Base-by-base conservation (phyloP, 2,113 vertebrate species). In the Salvelinus alpinus region DNA sequence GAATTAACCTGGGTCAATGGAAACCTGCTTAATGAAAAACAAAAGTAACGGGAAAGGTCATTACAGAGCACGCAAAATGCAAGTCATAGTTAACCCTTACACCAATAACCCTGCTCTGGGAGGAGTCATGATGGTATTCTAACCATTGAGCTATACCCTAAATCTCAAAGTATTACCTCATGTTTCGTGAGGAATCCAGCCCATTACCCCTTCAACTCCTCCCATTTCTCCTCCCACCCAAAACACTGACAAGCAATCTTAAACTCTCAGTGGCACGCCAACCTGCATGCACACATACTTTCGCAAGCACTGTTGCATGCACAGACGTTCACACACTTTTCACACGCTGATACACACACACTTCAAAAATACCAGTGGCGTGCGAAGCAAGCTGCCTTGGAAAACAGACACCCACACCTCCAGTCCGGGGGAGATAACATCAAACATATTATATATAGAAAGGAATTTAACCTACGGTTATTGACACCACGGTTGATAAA, bases 301-400 rank as follows among this genome's bases (percentile, higher is more conserved):
- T 54, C 14, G 29, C 64, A 31, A 27, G 4, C 64, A 65, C 64
- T 2, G n/a, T 24, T 12, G 6, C 14, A 16, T 22, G 12, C 73
- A 73, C 73, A 27, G 57, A 62, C 44, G 64, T 38, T 68, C 80
- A 75, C 77, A 62, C 80, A 68, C 54, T 60, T 18, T 11, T 44
- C 38, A 44, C 73, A 75, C 13, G 2, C 18, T 38, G 31, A 72
- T 34, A 24, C 47, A 38, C 47, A 73, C 25, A n/a, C 67, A 60
- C 22, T 80, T 72, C 24, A 6, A 60, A 22, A 3, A 78, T 22
- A 44, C 24, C 0, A 5, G 44, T 90, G 1, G 75, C 80, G 87
- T 91, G 89, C 75, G 31, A 88, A 90, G 84, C 64, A 9, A 24
- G 67, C 11, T 34, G 83, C 78, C 83, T 86, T 59, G 54, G 16